These are phyloP conservation scores for Dromas ardeola DNA, from an alignment of 2,113 vertebrate species.

Conservation along the genomic window DNA sequence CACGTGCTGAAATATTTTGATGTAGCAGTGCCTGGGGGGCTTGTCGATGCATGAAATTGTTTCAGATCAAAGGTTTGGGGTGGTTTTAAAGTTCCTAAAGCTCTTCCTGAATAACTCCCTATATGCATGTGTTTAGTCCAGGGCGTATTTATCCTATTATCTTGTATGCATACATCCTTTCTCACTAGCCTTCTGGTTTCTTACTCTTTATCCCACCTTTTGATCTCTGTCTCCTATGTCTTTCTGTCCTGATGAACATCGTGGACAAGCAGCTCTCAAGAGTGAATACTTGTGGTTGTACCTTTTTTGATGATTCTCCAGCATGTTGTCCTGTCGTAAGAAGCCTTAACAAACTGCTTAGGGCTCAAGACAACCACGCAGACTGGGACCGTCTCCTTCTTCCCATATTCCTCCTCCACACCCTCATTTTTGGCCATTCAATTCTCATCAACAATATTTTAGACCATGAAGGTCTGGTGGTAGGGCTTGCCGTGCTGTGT, in stretches of 20 bases:
- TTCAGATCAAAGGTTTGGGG: background rate
- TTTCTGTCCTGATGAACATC: background rate
- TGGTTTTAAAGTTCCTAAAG: background rate
- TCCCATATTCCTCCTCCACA: background rate
- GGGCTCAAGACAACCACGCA: background rate
- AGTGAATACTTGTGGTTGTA: background rate
- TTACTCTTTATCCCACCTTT: background rate
- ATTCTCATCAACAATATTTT: background rate
- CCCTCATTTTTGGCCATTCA: background rate
- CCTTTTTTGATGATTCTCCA: background rate
- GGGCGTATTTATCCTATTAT: background rate
- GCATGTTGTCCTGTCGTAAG: accelerated
- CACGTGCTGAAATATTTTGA: background rate
- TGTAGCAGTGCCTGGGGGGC: background rate
- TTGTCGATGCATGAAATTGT: background rate
- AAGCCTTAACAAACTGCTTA: background rate
- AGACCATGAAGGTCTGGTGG: background rate
- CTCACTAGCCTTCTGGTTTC: background rate
- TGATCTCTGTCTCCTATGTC: background rate
- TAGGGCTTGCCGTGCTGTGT: background rate
- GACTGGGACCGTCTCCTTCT: background rate
- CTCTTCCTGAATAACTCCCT: background rate
- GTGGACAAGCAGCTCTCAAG: background rate
- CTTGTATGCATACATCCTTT: background rate
- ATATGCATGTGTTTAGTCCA: background rate